Base-by-base conservation (phyloP, 2,113 vertebrate species). In the Pelmatolapia mariae region DNA sequence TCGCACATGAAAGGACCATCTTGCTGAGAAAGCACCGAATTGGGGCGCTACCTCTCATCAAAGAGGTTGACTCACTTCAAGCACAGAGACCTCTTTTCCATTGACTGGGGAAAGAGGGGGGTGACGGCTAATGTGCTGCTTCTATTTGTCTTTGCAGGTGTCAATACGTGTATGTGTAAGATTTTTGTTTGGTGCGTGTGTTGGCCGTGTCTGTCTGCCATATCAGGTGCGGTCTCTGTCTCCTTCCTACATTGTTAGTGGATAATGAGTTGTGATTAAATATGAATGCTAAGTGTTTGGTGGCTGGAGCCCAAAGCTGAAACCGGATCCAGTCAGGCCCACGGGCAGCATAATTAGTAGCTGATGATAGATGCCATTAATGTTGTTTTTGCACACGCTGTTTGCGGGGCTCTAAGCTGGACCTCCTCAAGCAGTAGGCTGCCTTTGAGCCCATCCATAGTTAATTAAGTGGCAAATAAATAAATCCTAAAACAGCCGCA, bases 231-330 rank as follows among this genome's bases (percentile, higher is more conserved):
- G 90, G 91, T 88, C 92, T 93, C 92, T 89, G 94, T 96, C 95
- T 95, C 94, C 93, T 96, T 93, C 91, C 94, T 94, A 93, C 95
- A 96, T 96, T 96, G 96, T 96, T 94, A 93, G 47, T 84, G 87
- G 94, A 96, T 97, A 97, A 97, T 96, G 93, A 95, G 90, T 93
- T 93, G 93, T 94, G 94, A 96, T 97, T 95, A 97, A 96, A 97
- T 96, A 97, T 97, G 95, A 94, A 97, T 96, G 95, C 93, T 96
- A 96, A 96, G 96, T 96, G 95, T 96, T 96, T 95, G 94, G 96
- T 96, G 95, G 94, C 95, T 95, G 93, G 86, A 94, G 93, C 94
- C 94, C 94, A 96, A 94, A 93, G 94, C 94, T 94, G 96, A 96
- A 96, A 97, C 91, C 40, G 38, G 95, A 97, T 92, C 96, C 91